Evolutionary conservation across 2,113 vertebrate genomes (phyloP).

Genomic region (Platanista minor): DNA sequence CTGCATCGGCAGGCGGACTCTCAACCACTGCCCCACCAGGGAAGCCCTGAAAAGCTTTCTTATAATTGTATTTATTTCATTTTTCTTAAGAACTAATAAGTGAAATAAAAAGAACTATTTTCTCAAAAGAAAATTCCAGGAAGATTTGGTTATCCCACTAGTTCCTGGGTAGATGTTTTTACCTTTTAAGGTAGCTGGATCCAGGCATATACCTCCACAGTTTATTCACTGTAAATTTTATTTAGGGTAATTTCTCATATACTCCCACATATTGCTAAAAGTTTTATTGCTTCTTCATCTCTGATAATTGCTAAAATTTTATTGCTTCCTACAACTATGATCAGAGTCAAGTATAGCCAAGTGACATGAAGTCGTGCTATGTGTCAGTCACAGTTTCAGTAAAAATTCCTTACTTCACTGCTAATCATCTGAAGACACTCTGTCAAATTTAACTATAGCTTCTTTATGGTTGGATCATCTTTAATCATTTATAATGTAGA

Average conservation of each 20-base stretch:
- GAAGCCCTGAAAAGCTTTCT: not conserved
- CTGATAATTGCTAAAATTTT: not conserved
- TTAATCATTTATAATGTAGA: constrained; percentile 14
- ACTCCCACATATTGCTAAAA: not conserved
- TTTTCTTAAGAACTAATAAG: not conserved
- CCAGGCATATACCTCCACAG: not conserved
- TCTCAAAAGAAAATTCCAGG: not conserved
- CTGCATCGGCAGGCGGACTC: no score
- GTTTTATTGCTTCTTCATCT: not conserved
- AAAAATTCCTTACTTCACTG: not conserved
- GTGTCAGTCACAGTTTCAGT: not conserved
- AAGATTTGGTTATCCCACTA: not conserved
- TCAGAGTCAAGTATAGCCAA: not conserved
- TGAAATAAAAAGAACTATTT: not conserved
- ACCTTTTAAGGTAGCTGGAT: not conserved
- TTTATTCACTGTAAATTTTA: not conserved
- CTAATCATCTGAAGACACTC: not conserved
- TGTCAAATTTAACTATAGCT: not conserved
- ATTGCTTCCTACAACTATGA: not conserved
- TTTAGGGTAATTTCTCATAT: not conserved
- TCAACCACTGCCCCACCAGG: no score
- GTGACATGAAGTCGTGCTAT: not conserved
- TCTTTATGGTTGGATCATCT: not conserved
- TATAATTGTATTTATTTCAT: not conserved
- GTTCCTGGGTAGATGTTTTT: not conserved